These are phyloP conservation scores for Antechinus stuartii DNA, from an alignment of 2,113 vertebrate genomes.

Conservation along the genomic window DNA sequence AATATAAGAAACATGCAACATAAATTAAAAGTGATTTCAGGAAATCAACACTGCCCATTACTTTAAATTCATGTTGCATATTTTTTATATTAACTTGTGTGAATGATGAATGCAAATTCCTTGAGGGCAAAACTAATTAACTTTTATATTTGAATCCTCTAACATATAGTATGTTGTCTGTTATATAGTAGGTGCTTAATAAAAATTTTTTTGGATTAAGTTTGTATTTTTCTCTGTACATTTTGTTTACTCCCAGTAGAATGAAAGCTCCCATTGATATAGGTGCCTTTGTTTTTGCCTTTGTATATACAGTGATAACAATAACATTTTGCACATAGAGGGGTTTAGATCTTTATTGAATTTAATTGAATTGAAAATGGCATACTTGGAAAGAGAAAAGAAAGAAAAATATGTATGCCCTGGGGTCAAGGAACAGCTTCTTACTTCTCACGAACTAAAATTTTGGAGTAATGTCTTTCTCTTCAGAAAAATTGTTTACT, in stretches of 20 bases:
- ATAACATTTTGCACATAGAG: too few relatives aligned
- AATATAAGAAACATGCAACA: background rate
- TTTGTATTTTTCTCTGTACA: background rate
- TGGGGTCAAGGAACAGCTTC: too few relatives aligned
- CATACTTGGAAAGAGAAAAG: too few relatives aligned
- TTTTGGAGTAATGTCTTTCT: too few relatives aligned
- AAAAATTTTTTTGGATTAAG: background rate
- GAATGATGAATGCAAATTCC: background rate
- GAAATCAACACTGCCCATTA: background rate
- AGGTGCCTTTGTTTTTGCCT: too few relatives aligned
- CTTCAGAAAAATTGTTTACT: too few relatives aligned
- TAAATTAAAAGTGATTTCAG: background rate
- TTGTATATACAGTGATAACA: too few relatives aligned
- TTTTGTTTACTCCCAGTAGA: background rate
- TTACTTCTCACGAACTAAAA: too few relatives aligned
- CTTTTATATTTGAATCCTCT: background rate
- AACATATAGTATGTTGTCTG: background rate
- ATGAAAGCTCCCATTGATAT: too few relatives aligned
- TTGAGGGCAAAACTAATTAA: background rate
- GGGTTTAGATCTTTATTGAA: too few relatives aligned
- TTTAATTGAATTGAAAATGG: too few relatives aligned
- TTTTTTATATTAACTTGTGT: background rate
- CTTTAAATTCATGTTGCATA: background rate
- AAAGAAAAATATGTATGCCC: too few relatives aligned
- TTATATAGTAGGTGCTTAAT: background rate